Conservation (phyloP, 1,140 invertebrate genomes). For the Oncopeltus fasciatus region DNA sequence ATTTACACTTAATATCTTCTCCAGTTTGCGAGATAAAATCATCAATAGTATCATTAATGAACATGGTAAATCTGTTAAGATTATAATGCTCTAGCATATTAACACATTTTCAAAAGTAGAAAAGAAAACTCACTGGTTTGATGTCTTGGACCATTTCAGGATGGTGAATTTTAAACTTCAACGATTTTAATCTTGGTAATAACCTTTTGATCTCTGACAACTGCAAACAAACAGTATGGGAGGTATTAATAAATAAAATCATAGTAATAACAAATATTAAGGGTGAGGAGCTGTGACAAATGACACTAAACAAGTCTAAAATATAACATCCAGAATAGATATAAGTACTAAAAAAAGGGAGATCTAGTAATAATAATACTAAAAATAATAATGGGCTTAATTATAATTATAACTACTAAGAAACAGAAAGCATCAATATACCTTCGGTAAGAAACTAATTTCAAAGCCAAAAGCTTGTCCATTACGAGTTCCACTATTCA, state of each 20-base stretch:
- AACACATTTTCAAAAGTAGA: too few species aligned
- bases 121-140: constrained; percentile 64
- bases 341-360: constrained; percentile 5
- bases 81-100: too few species aligned
- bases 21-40: too few species aligned
- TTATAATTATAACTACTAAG: not conserved
- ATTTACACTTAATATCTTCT: too few species aligned
- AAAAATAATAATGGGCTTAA: not conserved
- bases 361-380: not conserved
- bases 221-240: too few species aligned
- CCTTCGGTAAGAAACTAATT: constrained; percentile 88
- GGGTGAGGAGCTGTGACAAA: too few species aligned
- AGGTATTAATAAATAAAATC: too few species aligned
- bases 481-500: constrained; percentile 88
- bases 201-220: constrained; percentile 73
- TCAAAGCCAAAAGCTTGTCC: constrained; percentile 91
- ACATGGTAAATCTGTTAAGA: too few species aligned
- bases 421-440: constrained; percentile 28
- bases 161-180: constrained; percentile 80
- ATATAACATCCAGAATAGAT: not conserved
- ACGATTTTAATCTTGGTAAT: constrained; percentile 68
- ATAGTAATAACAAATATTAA: too few species aligned
- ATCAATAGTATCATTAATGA: too few species aligned
- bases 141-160: constrained; percentile 72
- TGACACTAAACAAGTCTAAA: too few species aligned